These are phyloP conservation scores for Poeciliopsis infans DNA, from an alignment of 2,797 vertebrate genomes.

Conservation along the genomic window DNA sequence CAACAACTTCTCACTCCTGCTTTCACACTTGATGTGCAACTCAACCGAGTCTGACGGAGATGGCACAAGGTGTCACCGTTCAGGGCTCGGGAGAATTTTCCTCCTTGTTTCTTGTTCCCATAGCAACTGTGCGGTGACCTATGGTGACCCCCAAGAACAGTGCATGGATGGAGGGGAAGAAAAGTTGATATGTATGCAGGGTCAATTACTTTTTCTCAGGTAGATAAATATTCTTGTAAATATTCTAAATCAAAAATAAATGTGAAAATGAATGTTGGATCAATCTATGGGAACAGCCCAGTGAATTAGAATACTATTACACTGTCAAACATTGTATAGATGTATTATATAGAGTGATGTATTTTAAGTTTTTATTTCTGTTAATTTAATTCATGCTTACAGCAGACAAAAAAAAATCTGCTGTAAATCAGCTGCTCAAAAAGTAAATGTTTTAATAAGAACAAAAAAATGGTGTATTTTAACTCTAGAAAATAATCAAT, in stretches of 20 bases:
- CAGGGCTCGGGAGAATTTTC: conserved; percentile 58
- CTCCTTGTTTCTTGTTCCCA: conserved; percentile 67
- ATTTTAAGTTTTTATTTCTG: not conserved
- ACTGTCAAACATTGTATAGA: not conserved
- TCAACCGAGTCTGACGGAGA: conserved; percentile 62
- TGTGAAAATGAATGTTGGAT: not conserved
- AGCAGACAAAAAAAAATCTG: not conserved
- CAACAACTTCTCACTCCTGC: conserved; percentile 76
- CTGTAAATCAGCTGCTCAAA: not conserved
- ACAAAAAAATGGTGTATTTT: not conserved
- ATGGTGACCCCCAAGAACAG: conserved; percentile 45
- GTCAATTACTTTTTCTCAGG: not conserved
- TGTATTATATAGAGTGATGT: not conserved
- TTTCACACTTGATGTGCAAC: conserved; percentile 76
- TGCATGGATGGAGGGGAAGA: conserved; percentile 39
- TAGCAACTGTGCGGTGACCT: conserved; percentile 69
- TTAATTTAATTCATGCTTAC: not conserved
- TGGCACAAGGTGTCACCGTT: conserved; percentile 68
- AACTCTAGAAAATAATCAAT: not conserved
- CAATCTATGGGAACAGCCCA: not conserved
- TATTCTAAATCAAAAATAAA: not conserved
- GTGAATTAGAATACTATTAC: not conserved
- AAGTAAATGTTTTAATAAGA: not conserved
- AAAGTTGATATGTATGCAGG: conserved; percentile 32
- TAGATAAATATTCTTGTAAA: not conserved